Base-by-base conservation (phyloP, 2,113 vertebrate species). In the Scomber japonicus region DNA sequence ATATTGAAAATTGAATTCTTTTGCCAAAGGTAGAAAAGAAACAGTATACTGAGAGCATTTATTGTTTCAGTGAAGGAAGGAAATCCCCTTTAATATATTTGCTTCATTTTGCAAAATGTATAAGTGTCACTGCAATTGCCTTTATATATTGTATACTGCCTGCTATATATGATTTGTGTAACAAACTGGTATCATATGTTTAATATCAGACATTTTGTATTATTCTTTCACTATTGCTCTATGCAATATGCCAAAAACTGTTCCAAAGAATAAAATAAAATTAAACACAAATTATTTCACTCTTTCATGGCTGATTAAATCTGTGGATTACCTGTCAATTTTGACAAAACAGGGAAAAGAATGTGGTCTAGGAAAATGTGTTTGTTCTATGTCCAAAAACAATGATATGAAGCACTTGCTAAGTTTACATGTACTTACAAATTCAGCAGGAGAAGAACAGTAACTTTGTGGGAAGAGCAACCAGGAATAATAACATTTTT, bases 11-110 rank as follows among this genome's bases (percentile, higher is more conserved):
- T 68, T 74, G 17, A 48, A 3, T 60, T 87, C 0, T 89, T 82
- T 83, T 91, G 66, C 81, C 84, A 92, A 86, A 89, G 75, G 53
- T 76, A 55, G 24, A 85, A 59, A 82, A 49, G 24, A 86, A 82
- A 67, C 68, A 61, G 11, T 78, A 17, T 30, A 56, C 21, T 62
- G 11, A 78, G 54, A 44, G 30, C 14, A 81, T 87, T 3, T 83
- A 67, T 69, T 77, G 76, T 85, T 85, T 75, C 72, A 71, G 16
- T 69, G 51, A 64, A 89, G 31, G 35, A 85, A 81, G 53, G 45
- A 88, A 77, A 83, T 66, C 49, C 76, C 80, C 62, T 87, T 90
- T 91, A 93, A 92, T 94, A 93, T 93, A 92, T 93, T 92, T 89
- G 91, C 93, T 92, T 93, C 89, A 61, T 77, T 80, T 75, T 85